Evolutionary conservation across 2,888 invertebrate genomes (phyloP).

Genomic region (Pseudoips prasinana): DNA sequence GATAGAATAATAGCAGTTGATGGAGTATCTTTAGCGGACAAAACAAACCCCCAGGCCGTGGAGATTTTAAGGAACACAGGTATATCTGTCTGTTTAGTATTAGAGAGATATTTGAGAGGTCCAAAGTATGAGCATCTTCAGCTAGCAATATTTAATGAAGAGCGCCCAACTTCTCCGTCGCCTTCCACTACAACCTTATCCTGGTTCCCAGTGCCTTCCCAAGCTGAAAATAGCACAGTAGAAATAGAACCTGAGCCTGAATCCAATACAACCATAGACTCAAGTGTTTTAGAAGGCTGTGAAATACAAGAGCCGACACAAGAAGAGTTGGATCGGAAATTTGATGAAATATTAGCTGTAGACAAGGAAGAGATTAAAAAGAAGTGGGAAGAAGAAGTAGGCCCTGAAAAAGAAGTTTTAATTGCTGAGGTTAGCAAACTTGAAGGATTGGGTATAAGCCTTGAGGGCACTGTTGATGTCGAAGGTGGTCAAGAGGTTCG

Average conservation of each 20-base stretch:
- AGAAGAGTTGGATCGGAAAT: conserved; percentile 68
- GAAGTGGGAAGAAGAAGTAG: conserved; percentile 91
- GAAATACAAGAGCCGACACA: conserved; percentile 77
- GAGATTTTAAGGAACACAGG: conserved; percentile 97
- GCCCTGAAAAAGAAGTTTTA: conserved; percentile 92
- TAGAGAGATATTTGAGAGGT: conserved; percentile 96
- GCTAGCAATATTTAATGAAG: conserved; percentile 88
- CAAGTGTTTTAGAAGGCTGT: conserved; percentile 84
- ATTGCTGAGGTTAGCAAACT: conserved; percentile 96
- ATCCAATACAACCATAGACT: conserved; percentile 90
- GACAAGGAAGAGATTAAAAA: conserved; percentile 85
- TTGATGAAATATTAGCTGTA: conserved; percentile 82
- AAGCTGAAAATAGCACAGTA: conserved; percentile 78
- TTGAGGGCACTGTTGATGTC: conserved; percentile 99
- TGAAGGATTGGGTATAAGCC: conserved; percentile 96
- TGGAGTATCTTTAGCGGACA: conserved; percentile 93
- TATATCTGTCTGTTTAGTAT: conserved; percentile 92
- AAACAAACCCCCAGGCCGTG: conserved; percentile 98
- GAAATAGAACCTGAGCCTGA: conserved; percentile 90
- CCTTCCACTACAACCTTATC: conserved; percentile 92
- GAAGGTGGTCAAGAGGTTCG: conserved; percentile 97
- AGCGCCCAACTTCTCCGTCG: conserved; percentile 83
- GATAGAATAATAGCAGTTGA: conserved; percentile 99
- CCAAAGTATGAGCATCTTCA: conserved; percentile 96
- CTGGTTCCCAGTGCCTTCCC: conserved; percentile 91